These are phyloP conservation scores for Danaus melanippus DNA, from an alignment of 1,140 invertebrate genomes.

Conservation along the genomic window DNA sequence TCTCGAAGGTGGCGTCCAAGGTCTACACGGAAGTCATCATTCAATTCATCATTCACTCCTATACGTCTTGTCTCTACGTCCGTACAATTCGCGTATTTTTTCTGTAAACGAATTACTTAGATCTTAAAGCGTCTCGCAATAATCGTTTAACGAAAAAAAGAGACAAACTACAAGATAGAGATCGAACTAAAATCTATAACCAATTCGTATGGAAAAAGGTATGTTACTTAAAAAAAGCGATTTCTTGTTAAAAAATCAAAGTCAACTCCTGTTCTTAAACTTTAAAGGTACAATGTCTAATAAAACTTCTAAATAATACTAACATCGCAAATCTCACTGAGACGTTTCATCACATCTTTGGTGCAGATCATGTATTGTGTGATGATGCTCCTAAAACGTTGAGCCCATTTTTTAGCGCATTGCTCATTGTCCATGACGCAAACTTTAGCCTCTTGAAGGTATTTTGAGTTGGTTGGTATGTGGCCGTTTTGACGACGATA, in stretches of 20 bases:
- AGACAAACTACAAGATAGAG: too few species aligned
- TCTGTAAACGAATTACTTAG: constrained; percentile 24
- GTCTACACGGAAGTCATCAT: constrained; percentile 28
- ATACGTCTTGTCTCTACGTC: constrained; percentile 42
- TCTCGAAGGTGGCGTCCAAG: constrained; percentile 48
- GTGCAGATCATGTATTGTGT: constrained; percentile 63
- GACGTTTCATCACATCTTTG: constrained; percentile 54
- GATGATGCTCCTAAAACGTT: constrained; percentile 51
- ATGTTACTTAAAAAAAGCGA: too few species aligned
- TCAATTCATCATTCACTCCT: constrained; percentile 10
- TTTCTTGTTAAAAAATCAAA: too few species aligned
- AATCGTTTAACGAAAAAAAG: too few species aligned
- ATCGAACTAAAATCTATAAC: too few species aligned
- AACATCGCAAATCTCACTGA: constrained; percentile 59
- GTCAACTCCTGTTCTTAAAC: too few species aligned
- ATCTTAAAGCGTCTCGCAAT: too few species aligned
- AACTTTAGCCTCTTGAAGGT: constrained; percentile 58
- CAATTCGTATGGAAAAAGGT: too few species aligned
- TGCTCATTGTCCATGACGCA: constrained; percentile 62
- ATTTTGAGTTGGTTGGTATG: constrained; percentile 50
- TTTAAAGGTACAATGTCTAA: too few species aligned
- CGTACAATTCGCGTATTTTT: constrained; percentile 61
- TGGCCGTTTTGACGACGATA: constrained; percentile 41
- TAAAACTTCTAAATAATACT: constrained; percentile 16
- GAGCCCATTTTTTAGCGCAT: constrained; percentile 62